Evolutionary conservation across 64 coral and sea anemone species (phyloP), one percentile per base, ranked within the genome.

Genomic region (Porites lutea): DNA sequence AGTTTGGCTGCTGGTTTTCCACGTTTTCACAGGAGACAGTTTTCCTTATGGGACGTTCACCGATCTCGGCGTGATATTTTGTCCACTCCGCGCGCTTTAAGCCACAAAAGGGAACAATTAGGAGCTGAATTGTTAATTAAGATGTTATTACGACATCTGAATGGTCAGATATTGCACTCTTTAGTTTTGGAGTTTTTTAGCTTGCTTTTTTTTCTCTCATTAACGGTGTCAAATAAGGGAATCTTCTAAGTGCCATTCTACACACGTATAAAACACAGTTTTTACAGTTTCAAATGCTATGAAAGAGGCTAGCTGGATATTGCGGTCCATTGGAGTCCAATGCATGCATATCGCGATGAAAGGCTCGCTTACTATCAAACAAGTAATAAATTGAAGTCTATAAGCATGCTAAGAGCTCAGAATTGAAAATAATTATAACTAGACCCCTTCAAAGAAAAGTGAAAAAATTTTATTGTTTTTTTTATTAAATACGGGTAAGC

Each of bases 61-160:
- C 37, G 18, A 16, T n/a, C 61, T n/a, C 46, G 15, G 44, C 18
- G 48, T 84, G 63, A 82, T 51, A 84, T 84, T 84, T 69, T 19
- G 20, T 18, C 63, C 63, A 84, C 81, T 52, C 48, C 44, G 61
- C 48, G 47, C 46, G 81, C 57, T 52, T 61, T 37, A 11, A 37
- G 22, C 78, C 57, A 80, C 78, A 80, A 80, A 59, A 27, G 78
- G 43, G 13, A 23, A 80, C 78, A 80, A 80, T 80, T 54, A 61
- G 10, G 44, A 20, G 18, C 20, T 84, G 81, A 84, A 84, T 84
- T 52, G 46, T 68, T 84, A 84, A 84, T 84, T 84, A 52, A 84
- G 64, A 68, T 84, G 45, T 68, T 53, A 84, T 69, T 84, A 52
- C 62, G 81, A 8, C 27, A 19, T 84, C 69, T 67, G 62, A 68